These are phyloP conservation scores for Trichogramma dendrolimi DNA, from an alignment of 2,888 invertebrate genomes.

Conservation along the genomic window DNA sequence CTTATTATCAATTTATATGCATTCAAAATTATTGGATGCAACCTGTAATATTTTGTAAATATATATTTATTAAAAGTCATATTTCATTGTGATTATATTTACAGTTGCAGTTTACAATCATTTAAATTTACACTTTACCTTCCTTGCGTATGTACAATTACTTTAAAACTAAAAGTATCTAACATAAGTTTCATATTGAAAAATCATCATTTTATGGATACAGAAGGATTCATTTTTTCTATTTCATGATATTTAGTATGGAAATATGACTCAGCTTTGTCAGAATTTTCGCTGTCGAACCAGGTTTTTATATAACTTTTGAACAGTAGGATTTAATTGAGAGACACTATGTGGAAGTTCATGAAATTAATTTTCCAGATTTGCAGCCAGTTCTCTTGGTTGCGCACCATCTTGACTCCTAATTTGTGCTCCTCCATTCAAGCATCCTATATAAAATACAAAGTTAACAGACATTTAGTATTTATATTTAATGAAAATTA, in stretches of 20 bases:
- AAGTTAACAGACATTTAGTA: conserved; percentile 54
- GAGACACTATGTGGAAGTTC: conserved; percentile 62
- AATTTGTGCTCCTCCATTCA: conserved; percentile 95
- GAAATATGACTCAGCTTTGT: conserved; percentile 65
- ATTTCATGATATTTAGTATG: conserved; percentile 87
- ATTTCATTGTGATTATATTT: too few species aligned
- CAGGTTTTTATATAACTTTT: conserved; percentile 68
- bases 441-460: too few species aligned
- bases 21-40: too few species aligned
- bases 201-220: conserved; percentile 87
- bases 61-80: too few species aligned
- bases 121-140: too few species aligned
- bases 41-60: too few species aligned
- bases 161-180: too few species aligned
- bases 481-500: conserved; percentile 24
- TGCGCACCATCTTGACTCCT: conserved; percentile 65
- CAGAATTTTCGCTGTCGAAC: too few species aligned
- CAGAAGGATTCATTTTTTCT: conserved; percentile 76
- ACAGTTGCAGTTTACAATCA: too few species aligned
- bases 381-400: conserved; percentile 62
- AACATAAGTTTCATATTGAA: too few species aligned
- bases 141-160: too few species aligned
- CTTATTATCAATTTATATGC: too few species aligned
- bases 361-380: conserved; percentile 68
- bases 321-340: conserved; percentile 57